Percentiles rank a stretch among this genome's conserved stretches.
phyloP scores from a whole-genome alignment of 1,140 invertebrate genomes.

The Ylistrum balloti region DNA sequence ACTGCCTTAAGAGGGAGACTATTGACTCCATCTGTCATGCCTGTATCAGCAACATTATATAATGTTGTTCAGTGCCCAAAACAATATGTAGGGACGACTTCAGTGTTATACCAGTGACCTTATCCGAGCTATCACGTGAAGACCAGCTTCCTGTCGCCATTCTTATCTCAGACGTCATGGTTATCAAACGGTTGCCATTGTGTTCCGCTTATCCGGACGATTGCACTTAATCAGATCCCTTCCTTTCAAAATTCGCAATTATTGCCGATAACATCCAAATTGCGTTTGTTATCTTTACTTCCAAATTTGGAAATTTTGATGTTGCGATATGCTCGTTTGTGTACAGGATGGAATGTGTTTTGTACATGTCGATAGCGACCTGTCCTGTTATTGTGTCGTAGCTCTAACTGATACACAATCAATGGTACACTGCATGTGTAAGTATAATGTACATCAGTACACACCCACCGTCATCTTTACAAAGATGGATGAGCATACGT shows the following conservation, averaged over 20 bases:
- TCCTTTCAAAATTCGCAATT: constrained; percentile 32
- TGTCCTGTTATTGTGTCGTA: too few species aligned
- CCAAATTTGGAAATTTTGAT: constrained; percentile 20
- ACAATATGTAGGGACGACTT: not conserved
- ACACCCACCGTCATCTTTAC: too few species aligned
- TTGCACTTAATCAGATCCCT: constrained; percentile 31
- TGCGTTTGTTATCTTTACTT: constrained; percentile 12
- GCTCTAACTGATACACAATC: too few species aligned
- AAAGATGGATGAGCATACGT: too few species aligned
- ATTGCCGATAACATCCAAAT: constrained; percentile 11
- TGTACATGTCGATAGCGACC: not conserved
- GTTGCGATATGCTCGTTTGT: not conserved
- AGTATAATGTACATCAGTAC: too few species aligned
- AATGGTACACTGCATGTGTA: too few species aligned
- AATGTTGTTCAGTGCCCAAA: not conserved
- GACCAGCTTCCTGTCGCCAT: constrained; percentile 23
- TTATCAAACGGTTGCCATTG: constrained; percentile 33
- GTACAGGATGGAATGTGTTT: not conserved
- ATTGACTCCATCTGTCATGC: not conserved
- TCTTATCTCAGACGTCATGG: not conserved
- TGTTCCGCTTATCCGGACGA: constrained; percentile 37
- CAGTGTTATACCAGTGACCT: not conserved
- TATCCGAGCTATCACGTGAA: not conserved
- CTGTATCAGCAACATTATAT: not conserved
- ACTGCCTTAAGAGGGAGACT: not conserved